Evolutionary conservation across 2,113 vertebrate genomes (phyloP), one percentile per base, ranked within the genome.

Genomic region (Heloderma charlesbogerti): DNA sequence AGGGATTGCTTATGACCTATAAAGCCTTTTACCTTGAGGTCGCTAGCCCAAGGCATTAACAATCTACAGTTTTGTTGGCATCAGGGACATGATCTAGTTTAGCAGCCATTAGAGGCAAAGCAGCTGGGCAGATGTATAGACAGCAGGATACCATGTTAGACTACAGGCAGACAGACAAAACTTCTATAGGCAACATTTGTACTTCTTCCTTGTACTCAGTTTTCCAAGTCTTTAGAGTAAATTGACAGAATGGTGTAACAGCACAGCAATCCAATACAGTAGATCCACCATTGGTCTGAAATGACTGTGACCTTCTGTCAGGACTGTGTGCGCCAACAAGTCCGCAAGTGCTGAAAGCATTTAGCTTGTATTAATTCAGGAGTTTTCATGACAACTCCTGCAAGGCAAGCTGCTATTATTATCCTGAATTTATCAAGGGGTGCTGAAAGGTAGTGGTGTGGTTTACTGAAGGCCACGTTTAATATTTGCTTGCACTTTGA

Each of bases 21-120:
- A 86, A 93, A 92, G 88, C 72, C 63, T 83, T 89, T 77, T 86
- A 51, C 84, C 75, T 86, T 43, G 34, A 80, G 37, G 3, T 27
- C 54, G 75, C 0, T 3, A 67, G n/a, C 83, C 83, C 1, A 31
- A 27, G 43, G 6, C 67, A 25, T 27, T 90, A 87, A 31, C 37
- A 54, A 25, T 7, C 0, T 0, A 0, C 0, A 43, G 0, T 69
- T 81, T 78, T 3, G 25, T 40, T 43, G 54, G 51, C 66, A 72
- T 77, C 84, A 63, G 87, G 84, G 31, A 67, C 29, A 13, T 81
- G 63, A 37, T 80, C 77, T 48, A 71, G 43, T 71, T 54, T 90
- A 72, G 60, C 8, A 72, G 66, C 77, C 77, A 48, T 34, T 51
- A 71, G 12, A 69, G 16, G 63, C 45, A 37, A 69, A n/a, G 48